Evolutionary conservation across 2,797 vertebrate genomes (phyloP), one percentile per base, ranked within the genome.

Genomic region (Mus spretus): DNA sequence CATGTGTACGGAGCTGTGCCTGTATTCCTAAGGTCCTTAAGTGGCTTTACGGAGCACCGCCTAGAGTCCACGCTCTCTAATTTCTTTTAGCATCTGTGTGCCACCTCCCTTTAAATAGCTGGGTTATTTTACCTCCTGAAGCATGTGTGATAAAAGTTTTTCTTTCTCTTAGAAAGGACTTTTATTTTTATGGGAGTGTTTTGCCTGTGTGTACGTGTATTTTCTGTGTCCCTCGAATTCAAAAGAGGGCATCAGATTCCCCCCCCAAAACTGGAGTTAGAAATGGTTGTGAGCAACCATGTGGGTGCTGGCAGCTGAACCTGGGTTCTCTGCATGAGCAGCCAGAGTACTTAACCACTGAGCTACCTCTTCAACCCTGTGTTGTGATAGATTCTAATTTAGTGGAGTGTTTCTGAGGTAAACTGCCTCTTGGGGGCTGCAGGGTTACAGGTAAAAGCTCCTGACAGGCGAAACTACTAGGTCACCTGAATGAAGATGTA

Each of bases 401-500:
- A 86, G 63, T 9, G 12, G 1, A 67, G 10, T 15, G 22, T 79
- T 57, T 84, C 37, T 34, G 26, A 47, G 28, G 9, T 86, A 77
- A 86, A 34, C 57, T 34, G 37, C 28, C 17, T 34, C 11, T 6
- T 20, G 34, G 1, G 15, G 4, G 4, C 34, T 37, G 1, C 6
- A 17, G 19, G 11, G 26, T 67, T 85, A 50, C 83, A 85, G 13
- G 4, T 2, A 26, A 10, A n/a, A 20, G 61, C 4, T 40, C 28
- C 34, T 9, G 2, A 17, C 44, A 24, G 12, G 37, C 24, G 1
- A 53, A 89, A 26, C 17, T 26, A 50, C 24, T 3, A 13, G 0
- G 10, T 7, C 7, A 0, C 2, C 19, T 77, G 24, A 9, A 19
- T 4, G 15, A 44, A 78, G 31, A 40, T 28, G 8, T 3, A 1